These are phyloP conservation scores for Gobiocypris rarus DNA, from an alignment of 2,113 vertebrate genomes.

Conservation along the genomic window DNA sequence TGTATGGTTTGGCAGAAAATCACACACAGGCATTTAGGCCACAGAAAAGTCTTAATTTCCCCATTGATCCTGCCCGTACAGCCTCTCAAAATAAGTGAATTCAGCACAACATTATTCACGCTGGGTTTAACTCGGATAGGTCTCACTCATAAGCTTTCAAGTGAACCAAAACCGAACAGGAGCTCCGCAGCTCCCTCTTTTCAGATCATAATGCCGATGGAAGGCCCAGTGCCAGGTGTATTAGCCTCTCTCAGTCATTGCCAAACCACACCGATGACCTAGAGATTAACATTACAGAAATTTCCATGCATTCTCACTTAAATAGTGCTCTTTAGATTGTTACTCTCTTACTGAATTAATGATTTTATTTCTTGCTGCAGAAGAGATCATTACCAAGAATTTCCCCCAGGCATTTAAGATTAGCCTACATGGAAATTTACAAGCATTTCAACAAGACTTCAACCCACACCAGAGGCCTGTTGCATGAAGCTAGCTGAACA, in stretches of 20 bases:
- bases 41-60: slow-evolving; percentile 72
- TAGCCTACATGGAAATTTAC: neutral
- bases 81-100: slow-evolving; percentile 69
- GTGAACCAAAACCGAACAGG: slow-evolving; percentile 14
- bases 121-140: slow-evolving; percentile 40
- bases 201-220: slow-evolving; percentile 15
- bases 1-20: slow-evolving; percentile 73
- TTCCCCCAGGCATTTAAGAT: slow-evolving; percentile 13
- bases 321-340: slow-evolving; percentile 17
- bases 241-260: neutral
- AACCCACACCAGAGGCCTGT: neutral
- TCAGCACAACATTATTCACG: slow-evolving; percentile 68
- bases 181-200: slow-evolving; percentile 23
- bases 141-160: slow-evolving; percentile 41
- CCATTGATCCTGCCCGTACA: slow-evolving; percentile 68
- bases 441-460: slow-evolving; percentile 32
- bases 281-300: slow-evolving; percentile 24
- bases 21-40: slow-evolving; percentile 70
- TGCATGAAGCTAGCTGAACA: too few relatives aligned
- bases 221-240: slow-evolving; percentile 25
- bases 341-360: slow-evolving; percentile 25
- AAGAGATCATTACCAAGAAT: slow-evolving; percentile 4
- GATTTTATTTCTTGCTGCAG: slow-evolving; percentile 7
- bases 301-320: slow-evolving; percentile 18
- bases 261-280: slow-evolving; percentile 37